Evolutionary conservation across 2,797 vertebrate species (phyloP).

Genomic region (Pygocentrus nattereri): DNA sequence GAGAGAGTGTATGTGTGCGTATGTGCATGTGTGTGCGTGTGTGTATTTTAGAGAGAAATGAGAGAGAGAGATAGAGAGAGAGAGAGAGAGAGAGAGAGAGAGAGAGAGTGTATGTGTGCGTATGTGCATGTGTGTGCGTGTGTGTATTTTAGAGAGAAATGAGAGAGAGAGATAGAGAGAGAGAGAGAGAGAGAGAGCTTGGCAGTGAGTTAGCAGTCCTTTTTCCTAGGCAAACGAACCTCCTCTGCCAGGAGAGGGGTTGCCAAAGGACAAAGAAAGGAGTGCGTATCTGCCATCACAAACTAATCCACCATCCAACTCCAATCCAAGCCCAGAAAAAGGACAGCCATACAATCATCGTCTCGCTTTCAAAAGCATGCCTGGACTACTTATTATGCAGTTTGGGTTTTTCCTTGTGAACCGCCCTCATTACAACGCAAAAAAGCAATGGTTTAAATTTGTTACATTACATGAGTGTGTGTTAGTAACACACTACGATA

Average conservation of each 20-base stretch:
- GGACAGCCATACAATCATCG: not conserved
- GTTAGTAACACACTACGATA: not conserved
- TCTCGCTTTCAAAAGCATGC: not conserved
- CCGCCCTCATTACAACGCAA: slow-evolving; percentile 22
- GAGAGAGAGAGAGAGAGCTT: not conserved
- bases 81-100: not conserved
- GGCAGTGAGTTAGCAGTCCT: slow-evolving; percentile 20
- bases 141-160: not conserved
- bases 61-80: not conserved
- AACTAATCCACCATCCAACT: slow-evolving; percentile 8
- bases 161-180: not conserved
- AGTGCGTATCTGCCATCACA: slow-evolving; percentile 25
- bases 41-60: not conserved
- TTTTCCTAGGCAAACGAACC: slow-evolving; percentile 28
- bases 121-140: not conserved
- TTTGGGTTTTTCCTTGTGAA: slow-evolving; percentile 24
- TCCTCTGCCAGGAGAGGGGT: slow-evolving; percentile 33
- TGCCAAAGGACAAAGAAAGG: slow-evolving; percentile 58
- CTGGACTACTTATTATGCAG: slow-evolving; percentile 9
- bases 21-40: slow-evolving; percentile 4
- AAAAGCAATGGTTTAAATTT: not conserved
- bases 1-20: slow-evolving; percentile 13
- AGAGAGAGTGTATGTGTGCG: not conserved
- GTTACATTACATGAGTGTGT: not conserved
- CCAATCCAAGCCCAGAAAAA: not conserved